Base-by-base conservation (phyloP, 2,797 vertebrate genomes). In the Protonibea diacanthus region DNA sequence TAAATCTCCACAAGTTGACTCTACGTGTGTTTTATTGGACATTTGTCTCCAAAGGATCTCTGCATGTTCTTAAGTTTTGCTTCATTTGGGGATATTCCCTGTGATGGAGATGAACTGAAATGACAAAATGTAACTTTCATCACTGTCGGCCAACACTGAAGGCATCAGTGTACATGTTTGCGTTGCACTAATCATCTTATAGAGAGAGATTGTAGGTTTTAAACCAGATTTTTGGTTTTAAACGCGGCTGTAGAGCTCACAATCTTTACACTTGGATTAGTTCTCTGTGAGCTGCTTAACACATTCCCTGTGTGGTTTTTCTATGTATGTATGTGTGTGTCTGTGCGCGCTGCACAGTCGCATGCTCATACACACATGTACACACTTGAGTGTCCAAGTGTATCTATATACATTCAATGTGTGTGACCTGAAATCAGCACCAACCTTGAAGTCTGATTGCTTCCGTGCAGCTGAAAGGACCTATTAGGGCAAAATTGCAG, bases 211-310 rank as follows among this genome's bases (percentile, higher is more conserved):
- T 83, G 82, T 48, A 57, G 74, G 17, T 67, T 89, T 86, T 80
- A 78, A 82, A 81, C 47, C 81, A 85, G 79, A 78, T 80, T 81
- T 77, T 58, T 52, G 49, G 3, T 74, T 84, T 74, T 23, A 80
- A 85, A 88, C 48, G 63, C 72, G 74, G 85, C 76, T 75, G 78
- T 13, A 40, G 48, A 72, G 68, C 86, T 88, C 55, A 52, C 57
- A 64, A 63, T 87, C 84, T 87, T 86, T 81, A 74, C 76, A 71
- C 76, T 86, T 79, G 83, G 81, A 91, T 90, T 86, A 86, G 48
- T 81, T 83, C 25, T 83, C 67, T 64, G 69, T 83, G 85, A 91
- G 90, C 84, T 82, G 86, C 83, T 89, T 86, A 74, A 59, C 61
- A 45, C 33, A 45, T 80, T 76, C 79, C 58, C 83, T 27, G 5